Evolutionary conservation across 2,797 vertebrate species (phyloP), one percentile per base, ranked within the genome.

Genomic region (Perodicticus potto): DNA sequence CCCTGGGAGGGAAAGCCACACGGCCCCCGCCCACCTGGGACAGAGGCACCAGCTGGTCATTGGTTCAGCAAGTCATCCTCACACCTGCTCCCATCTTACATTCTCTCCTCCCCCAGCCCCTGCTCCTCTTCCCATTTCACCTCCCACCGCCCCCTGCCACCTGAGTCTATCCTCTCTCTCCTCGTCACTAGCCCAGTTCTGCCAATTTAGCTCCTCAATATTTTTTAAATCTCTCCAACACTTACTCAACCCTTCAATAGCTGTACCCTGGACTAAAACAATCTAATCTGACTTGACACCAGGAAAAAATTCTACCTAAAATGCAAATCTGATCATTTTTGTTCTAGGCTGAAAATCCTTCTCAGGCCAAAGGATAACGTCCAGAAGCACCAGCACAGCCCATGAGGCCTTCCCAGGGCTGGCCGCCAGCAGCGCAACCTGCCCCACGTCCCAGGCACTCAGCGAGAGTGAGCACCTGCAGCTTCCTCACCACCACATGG

Each of bases 101-200:
- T 43, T 19, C 53, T 34, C 45, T 57, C 65, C 9, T 45, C 70
- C 59, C 77, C 14, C 2, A 7, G 43, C 27, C 45, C 55, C 65
- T 57, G 25, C 2, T 20, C 76, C 40, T 57, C 65, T 25, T n/a
- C 63, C 37, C 22, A 3, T 76, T 74, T 82, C 43, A 11, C 43
- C 9, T 12, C 4, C 37, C 0, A 7, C 72, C 14, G 2, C 1
- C 10, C 53, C 34, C n/a, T 45, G 20, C 45, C 23, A 32, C 3
- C 77, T 25, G 45, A 53, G 63, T 34, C 78, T 74, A 14, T 8
- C n/a, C 69, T 37, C n/a, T 16, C 49, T 16, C 12, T 53, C 69
- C 74, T 73, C 49, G 1, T 14, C 22, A 3, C 70, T 16, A 37
- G 12, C 29, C n/a, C 29, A 77, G 40, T 29, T 85, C 90, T 34